Evolutionary conservation across 2,797 vertebrate species (phyloP).

Genomic region (Fundulus diaphanus): DNA sequence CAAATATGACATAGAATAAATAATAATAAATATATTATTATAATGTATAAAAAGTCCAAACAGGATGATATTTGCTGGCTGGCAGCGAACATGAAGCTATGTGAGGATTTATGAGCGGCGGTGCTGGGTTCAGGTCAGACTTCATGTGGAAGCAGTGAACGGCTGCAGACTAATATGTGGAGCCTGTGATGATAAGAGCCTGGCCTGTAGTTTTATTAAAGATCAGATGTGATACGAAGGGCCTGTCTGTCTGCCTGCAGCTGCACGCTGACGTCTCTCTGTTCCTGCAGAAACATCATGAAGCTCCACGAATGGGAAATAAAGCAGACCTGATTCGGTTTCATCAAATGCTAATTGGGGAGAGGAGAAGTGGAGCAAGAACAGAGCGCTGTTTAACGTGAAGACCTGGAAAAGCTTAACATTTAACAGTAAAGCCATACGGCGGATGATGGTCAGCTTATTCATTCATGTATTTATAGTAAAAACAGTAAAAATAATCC

Average conservation of each 20-base stretch:
- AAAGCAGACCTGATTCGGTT: not conserved
- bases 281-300: not conserved
- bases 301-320: not conserved
- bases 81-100: not conserved
- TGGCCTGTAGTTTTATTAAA: constrained; percentile 50
- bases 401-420: not conserved
- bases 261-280: not conserved
- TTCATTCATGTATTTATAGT: too few species aligned
- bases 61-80: too few species aligned
- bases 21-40: too few species aligned
- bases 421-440: not conserved
- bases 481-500: too few species aligned
- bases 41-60: too few species aligned
- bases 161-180: constrained; percentile 22
- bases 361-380: not conserved
- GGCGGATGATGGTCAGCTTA: too few species aligned
- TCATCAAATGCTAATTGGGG: not conserved
- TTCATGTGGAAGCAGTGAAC: not conserved
- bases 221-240: constrained; percentile 37
- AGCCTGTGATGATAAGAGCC: constrained; percentile 2
- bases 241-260: not conserved
- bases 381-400: too few species aligned
- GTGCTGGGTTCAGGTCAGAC: not conserved
- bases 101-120: not conserved
- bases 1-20: too few species aligned